Evolutionary conservation across 2,797 vertebrate genomes (phyloP).

Genomic region (Chrysocyon brachyurus): DNA sequence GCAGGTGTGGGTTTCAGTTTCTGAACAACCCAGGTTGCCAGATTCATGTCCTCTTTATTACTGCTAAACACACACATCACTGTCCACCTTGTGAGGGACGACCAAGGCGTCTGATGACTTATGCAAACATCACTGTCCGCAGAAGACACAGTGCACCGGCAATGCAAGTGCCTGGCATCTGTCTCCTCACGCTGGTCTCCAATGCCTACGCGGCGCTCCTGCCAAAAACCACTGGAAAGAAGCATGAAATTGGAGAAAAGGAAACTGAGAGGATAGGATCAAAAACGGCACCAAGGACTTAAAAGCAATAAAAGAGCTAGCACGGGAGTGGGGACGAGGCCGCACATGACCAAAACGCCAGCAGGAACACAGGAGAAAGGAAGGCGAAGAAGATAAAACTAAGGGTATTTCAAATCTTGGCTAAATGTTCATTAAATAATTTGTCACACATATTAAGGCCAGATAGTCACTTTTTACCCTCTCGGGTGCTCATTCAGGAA

Average conservation of each 20-base stretch:
- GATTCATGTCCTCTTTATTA: slow-evolving; percentile 35
- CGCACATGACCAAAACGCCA: background rate
- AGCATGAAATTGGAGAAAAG: slow-evolving; percentile 71
- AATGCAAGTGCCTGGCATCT: slow-evolving; percentile 55
- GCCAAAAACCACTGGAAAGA: slow-evolving; percentile 75
- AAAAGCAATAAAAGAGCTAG: slow-evolving; percentile 39
- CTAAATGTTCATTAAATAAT: slow-evolving; percentile 78
- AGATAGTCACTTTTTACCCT: background rate
- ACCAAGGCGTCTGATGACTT: slow-evolving; percentile 57
- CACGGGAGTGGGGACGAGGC: background rate
- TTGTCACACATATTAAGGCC: slow-evolving; percentile 70
- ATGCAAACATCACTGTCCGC: slow-evolving; percentile 47
- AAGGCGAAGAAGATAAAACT: background rate
- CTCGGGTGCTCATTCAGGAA: slow-evolving; percentile 35
- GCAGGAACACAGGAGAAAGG: slow-evolving; percentile 19
- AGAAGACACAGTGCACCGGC: slow-evolving; percentile 67
- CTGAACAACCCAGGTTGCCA: background rate
- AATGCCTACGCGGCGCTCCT: background rate
- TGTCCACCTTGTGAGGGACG: slow-evolving; percentile 45
- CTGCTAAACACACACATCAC: slow-evolving; percentile 18
- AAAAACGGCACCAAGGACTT: slow-evolving; percentile 62
- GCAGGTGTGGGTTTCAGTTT: background rate
- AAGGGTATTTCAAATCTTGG: slow-evolving; percentile 65
- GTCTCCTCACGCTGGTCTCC: background rate
- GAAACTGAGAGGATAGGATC: slow-evolving; percentile 68